phyloP scores from a whole-genome alignment of 1,140 invertebrate genomes.

The Procambarus virginalis region DNA sequence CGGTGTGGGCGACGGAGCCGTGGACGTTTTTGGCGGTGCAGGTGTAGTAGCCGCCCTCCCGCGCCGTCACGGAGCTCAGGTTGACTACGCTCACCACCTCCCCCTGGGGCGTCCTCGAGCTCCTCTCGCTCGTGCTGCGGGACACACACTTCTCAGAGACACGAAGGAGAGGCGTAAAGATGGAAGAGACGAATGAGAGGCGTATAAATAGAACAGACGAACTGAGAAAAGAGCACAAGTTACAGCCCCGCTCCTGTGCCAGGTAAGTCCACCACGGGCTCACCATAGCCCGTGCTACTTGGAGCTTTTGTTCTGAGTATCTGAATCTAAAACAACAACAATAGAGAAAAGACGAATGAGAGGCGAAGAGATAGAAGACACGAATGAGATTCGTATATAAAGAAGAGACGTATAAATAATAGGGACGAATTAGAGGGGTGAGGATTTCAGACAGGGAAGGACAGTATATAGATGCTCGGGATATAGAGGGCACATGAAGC shows the following conservation, averaged over 20 bases:
- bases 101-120: slow-evolving; percentile 45
- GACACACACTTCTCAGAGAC: not conserved
- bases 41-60: slow-evolving; percentile 71
- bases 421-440: not conserved
- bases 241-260: no score
- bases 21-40: slow-evolving; percentile 70
- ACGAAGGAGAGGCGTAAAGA: not conserved
- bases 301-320: no score
- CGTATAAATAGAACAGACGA: not conserved
- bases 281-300: no score
- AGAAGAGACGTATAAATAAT: no score
- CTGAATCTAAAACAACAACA: no score
- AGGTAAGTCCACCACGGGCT: no score
- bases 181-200: not conserved
- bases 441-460: not conserved
- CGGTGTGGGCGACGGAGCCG: slow-evolving; percentile 36
- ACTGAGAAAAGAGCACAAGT: no score
- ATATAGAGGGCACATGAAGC: no score
- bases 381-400: no score
- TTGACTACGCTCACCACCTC: slow-evolving; percentile 59
- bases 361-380: no score
- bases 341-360: no score
- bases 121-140: slow-evolving; percentile 37
- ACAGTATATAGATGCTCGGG: not conserved
- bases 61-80: slow-evolving; percentile 47